phyloP scores from a whole-genome alignment of 2,888 invertebrate genomes.

The Resseliella maxima region DNA sequence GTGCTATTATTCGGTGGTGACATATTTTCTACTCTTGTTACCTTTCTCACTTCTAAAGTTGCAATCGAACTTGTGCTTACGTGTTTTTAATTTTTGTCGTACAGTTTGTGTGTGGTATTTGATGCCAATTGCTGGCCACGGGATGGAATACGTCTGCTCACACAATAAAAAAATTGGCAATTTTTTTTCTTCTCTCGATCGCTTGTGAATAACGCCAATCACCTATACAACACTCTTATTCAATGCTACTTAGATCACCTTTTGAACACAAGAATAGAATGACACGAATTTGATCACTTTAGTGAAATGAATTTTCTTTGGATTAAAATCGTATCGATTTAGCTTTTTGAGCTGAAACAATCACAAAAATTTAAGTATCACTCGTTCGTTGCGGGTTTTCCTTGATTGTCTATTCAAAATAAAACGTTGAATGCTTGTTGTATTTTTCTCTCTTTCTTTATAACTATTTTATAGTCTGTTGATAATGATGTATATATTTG shows the following conservation, averaged over 20 bases:
- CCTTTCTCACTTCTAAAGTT: background rate
- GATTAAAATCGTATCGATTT: background rate
- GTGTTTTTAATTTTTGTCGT: too few relatives aligned
- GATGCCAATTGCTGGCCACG: too few relatives aligned
- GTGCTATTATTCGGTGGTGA: constrained; percentile 37
- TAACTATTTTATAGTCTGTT: background rate
- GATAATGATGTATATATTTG: background rate
- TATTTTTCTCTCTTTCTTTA: background rate
- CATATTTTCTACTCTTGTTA: background rate
- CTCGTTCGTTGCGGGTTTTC: too few relatives aligned
- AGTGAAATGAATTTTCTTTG: background rate
- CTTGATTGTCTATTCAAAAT: background rate
- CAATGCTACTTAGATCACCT: too few relatives aligned
- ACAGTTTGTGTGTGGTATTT: too few relatives aligned
- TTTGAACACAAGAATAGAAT: background rate
- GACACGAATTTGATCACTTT: background rate
- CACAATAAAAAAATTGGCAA: background rate
- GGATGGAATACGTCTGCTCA: too few relatives aligned
- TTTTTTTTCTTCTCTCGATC: too few relatives aligned
- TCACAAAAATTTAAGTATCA: too few relatives aligned
- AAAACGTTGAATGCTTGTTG: background rate
- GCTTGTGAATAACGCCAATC: too few relatives aligned
- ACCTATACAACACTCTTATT: too few relatives aligned
- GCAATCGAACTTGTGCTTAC: background rate
- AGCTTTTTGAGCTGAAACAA: too few relatives aligned